Evolutionary conservation across 2,888 invertebrate genomes (phyloP).

Genomic region (Cylindroiulus punctatus): DNA sequence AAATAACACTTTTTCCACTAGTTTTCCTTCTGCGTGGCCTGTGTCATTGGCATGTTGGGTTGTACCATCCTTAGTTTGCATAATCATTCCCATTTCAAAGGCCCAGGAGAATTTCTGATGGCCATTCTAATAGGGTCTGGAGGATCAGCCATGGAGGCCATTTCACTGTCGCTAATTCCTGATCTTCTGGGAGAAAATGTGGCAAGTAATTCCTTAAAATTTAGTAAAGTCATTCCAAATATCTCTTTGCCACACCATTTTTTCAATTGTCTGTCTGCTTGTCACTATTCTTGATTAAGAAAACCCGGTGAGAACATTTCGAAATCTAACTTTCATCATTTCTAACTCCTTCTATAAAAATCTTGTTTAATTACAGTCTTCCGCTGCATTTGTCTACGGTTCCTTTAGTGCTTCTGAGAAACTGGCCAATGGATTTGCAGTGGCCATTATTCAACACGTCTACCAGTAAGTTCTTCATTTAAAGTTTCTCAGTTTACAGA

Average conservation of each 20-base stretch:
- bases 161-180: slow-evolving; percentile 34
- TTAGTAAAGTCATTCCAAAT: no score
- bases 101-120: slow-evolving; percentile 43
- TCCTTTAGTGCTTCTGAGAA: not conserved
- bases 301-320: not conserved
- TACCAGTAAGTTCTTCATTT: not conserved
- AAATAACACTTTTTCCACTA: not conserved
- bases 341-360: not conserved
- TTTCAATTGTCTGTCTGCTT: not conserved
- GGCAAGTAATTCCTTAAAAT: not conserved
- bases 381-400: slow-evolving; percentile 6
- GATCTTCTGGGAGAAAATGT: slow-evolving; percentile 49
- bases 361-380: not conserved
- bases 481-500: no score
- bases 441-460: slow-evolving; percentile 17
- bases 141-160: slow-evolving; percentile 27
- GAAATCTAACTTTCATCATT: not conserved
- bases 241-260: no score
- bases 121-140: slow-evolving; percentile 25
- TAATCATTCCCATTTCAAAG: not conserved
- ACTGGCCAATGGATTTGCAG: not conserved
- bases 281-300: not conserved
- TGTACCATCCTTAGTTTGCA: not conserved
- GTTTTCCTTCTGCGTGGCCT: not conserved
- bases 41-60: not conserved